phyloP scores from a whole-genome alignment of 2,113 vertebrate species.

The Amia ocellicauda region DNA sequence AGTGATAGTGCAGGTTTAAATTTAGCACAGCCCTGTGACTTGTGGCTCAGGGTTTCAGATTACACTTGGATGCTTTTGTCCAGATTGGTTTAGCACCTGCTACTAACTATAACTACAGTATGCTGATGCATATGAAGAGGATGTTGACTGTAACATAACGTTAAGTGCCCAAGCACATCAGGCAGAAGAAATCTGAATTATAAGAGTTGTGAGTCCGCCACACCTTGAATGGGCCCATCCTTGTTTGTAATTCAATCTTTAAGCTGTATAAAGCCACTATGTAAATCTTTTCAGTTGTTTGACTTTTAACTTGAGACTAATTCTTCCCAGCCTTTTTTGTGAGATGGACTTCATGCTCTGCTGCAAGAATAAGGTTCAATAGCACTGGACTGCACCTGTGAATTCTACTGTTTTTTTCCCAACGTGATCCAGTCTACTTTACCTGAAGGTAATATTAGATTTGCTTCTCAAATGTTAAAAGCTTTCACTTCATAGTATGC shows the following conservation, averaged over 20 bases:
- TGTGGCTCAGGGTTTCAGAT: slow-evolving; percentile 69
- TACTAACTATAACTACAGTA: slow-evolving; percentile 62
- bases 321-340: too few species aligned
- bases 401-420: too few species aligned
- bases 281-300: too few species aligned
- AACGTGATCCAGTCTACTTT: too few species aligned
- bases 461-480: too few species aligned
- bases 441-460: too few species aligned
- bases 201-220: slow-evolving; percentile 43
- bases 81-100: slow-evolving; percentile 74
- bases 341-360: too few species aligned
- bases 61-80: slow-evolving; percentile 60
- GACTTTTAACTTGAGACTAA: too few species aligned
- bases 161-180: slow-evolving; percentile 38
- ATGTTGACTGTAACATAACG: slow-evolving; percentile 36
- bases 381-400: too few species aligned
- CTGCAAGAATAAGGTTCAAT: too few species aligned
- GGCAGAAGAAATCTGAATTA: slow-evolving; percentile 46
- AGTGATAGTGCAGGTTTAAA: slow-evolving; percentile 69
- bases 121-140: slow-evolving; percentile 27
- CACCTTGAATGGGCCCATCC: slow-evolving; percentile 38
- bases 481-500: too few species aligned
- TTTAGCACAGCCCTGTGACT: slow-evolving; percentile 72
- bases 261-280: slow-evolving; percentile 15
- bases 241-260: slow-evolving; percentile 44